These are phyloP conservation scores for Eleutherodactylus coqui DNA, from an alignment of 2,797 vertebrate genomes.

Conservation along the genomic window DNA sequence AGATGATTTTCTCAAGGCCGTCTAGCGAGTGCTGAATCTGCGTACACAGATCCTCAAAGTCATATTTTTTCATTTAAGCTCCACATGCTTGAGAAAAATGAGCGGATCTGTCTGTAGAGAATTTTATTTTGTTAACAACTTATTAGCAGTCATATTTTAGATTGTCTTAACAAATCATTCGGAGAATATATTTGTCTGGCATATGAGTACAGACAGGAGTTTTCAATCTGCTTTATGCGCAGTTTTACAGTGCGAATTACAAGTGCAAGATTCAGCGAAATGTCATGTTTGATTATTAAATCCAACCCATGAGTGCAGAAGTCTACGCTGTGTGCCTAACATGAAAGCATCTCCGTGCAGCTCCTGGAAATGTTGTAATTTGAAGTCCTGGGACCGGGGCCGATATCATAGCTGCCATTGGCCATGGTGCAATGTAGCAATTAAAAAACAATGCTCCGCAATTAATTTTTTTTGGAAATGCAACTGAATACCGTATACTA, in stretches of 20 bases:
- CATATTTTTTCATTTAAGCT: slow-evolving; percentile 62
- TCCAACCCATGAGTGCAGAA: neutral
- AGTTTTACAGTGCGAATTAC: slow-evolving; percentile 53
- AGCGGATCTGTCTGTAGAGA: slow-evolving; percentile 10
- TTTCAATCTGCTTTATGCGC: slow-evolving; percentile 45
- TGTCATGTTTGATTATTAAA: slow-evolving; percentile 42
- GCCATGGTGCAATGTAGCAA: too few species aligned
- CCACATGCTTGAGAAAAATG: slow-evolving; percentile 24
- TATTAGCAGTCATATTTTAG: slow-evolving; percentile 58
- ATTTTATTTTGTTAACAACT: slow-evolving; percentile 45
- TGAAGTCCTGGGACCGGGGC: neutral
- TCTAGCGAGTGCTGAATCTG: slow-evolving; percentile 57
- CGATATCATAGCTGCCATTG: neutral
- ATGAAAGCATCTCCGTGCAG: neutral
- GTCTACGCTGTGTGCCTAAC: neutral
- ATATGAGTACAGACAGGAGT: slow-evolving; percentile 46
- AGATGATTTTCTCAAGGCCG: slow-evolving; percentile 6
- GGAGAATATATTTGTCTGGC: slow-evolving; percentile 48
- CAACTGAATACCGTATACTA: too few species aligned
- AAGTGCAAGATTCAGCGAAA: slow-evolving; percentile 52
- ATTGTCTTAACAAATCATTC: slow-evolving; percentile 56
- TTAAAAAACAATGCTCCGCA: too few species aligned
- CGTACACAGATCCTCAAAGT: slow-evolving; percentile 63
- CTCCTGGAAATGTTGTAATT: neutral
- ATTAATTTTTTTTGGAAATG: too few species aligned